Evolutionary conservation across 1,140 invertebrate species (phyloP).

Genomic region (Dryas iulia): DNA sequence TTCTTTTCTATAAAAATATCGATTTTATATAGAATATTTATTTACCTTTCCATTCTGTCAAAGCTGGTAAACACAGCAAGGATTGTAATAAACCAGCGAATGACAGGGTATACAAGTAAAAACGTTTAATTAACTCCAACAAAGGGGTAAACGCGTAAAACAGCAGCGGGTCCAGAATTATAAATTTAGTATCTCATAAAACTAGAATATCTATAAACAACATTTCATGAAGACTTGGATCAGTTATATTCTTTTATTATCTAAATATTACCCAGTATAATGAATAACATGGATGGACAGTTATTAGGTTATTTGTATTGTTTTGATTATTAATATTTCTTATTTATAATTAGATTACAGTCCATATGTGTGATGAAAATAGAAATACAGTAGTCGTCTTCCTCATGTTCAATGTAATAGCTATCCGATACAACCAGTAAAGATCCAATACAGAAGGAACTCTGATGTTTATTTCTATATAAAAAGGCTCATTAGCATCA

Average conservation of each 20-base stretch:
- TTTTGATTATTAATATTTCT: no score
- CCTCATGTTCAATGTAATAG: no score
- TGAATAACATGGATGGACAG: background rate
- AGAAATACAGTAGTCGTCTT: no score
- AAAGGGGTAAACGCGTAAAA: constrained; percentile 40
- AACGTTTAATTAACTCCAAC: constrained; percentile 38
- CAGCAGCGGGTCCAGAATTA: constrained; percentile 29
- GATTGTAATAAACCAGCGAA: constrained; percentile 24
- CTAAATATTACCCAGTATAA: background rate
- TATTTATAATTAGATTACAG: no score
- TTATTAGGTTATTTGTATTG: no score
- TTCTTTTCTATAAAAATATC: background rate
- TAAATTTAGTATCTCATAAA: constrained; percentile 38
- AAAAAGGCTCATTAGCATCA: no score
- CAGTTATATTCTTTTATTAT: constrained; percentile 10
- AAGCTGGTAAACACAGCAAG: background rate
- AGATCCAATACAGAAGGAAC: no score
- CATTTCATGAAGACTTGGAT: constrained; percentile 1
- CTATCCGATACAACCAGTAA: no score
- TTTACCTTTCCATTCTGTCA: background rate
- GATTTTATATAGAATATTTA: background rate
- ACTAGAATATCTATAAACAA: constrained; percentile 27
- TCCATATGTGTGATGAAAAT: no score
- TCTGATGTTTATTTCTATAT: no score
- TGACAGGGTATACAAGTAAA: constrained; percentile 24